A percentile compares a stretch with the other conserved stretches of the same genome.
Evolutionary conservation across 30 jellyfish, hydroid and myxozoan genomes (phyloP).

Genomic region (Aurelia sp.): DNA sequence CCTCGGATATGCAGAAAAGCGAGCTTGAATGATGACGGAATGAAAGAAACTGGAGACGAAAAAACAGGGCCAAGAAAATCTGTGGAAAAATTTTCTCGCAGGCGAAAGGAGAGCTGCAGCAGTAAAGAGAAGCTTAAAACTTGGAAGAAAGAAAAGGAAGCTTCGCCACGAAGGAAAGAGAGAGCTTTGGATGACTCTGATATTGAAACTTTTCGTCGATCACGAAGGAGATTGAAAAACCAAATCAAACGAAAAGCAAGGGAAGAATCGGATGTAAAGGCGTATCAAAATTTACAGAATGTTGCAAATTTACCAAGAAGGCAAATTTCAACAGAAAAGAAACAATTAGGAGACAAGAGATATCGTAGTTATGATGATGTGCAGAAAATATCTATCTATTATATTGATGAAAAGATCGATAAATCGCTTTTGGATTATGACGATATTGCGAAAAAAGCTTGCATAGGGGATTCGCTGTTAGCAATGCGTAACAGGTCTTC

Average conservation of each 20-base stretch:
- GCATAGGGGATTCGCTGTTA: not conserved
- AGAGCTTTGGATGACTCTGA: slow-evolving; percentile 36
- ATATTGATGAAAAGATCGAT: slow-evolving; percentile 12
- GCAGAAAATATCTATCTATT: slow-evolving; percentile 48
- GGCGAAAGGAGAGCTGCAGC: slow-evolving; percentile 3
- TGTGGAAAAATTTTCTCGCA: not conserved
- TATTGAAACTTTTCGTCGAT: slow-evolving; percentile 21
- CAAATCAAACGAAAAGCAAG: slow-evolving; percentile 3
- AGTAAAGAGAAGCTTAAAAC: slow-evolving; percentile 10
- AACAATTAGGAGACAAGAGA: not conserved
- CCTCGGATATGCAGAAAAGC: slow-evolving; percentile 2
- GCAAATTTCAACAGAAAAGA: not conserved
- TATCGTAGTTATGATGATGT: not conserved
- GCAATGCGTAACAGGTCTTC: not conserved
- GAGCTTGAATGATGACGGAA: slow-evolving; percentile 3
- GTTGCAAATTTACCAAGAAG: not conserved
- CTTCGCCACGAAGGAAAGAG: slow-evolving; percentile 16
- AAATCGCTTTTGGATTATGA: not conserved
- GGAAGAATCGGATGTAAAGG: slow-evolving; percentile 18
- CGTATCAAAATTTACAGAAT: not conserved
- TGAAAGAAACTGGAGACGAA: not conserved
- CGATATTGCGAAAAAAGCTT: not conserved
- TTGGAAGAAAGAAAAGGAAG: slow-evolving; percentile 14
- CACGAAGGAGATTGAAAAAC: slow-evolving; percentile 11
- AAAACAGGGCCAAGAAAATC: not conserved